These are phyloP conservation scores for Telmatherina bonti DNA, from an alignment of 2,797 vertebrate species.

Conservation along the genomic window DNA sequence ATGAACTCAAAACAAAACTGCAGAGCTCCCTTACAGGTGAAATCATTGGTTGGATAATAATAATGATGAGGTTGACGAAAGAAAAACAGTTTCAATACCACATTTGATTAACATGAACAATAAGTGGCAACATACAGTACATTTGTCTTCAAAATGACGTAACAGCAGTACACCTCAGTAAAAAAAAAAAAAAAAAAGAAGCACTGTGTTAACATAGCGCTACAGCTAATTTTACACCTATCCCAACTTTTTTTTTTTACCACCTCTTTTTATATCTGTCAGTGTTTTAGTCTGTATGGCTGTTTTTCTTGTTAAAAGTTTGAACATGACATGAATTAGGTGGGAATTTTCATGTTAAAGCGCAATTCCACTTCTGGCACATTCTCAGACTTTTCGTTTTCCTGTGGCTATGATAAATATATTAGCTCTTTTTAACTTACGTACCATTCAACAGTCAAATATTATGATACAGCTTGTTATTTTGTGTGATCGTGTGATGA, in stretches of 20 bases:
- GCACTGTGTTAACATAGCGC: constrained; percentile 68
- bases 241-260: constrained; percentile 32
- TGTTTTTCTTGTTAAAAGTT: constrained; percentile 47
- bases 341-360: constrained; percentile 47
- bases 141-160: constrained; percentile 40
- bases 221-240: constrained; percentile 69
- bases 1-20: constrained; percentile 35
- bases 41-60: constrained; percentile 35
- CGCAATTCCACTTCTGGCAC: constrained; percentile 49
- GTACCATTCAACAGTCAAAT: constrained; percentile 67
- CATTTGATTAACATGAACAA: constrained; percentile 67
- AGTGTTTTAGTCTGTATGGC: constrained; percentile 61
- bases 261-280: constrained; percentile 40
- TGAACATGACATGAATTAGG: constrained; percentile 50
- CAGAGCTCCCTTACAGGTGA: constrained; percentile 37
- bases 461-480: constrained; percentile 54
- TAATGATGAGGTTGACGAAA: constrained; percentile 33
- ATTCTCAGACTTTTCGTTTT: constrained; percentile 44
- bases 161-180: constrained; percentile 66
- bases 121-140: constrained; percentile 66
- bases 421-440: constrained; percentile 32
- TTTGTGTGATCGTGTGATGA: constrained; percentile 46
- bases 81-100: constrained; percentile 52
- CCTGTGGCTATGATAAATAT: constrained; percentile 38
- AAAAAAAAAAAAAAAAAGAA: constrained; percentile 47